Base-by-base conservation (phyloP, 1,140 invertebrate species). In the Atopsyche davidsoni region DNA sequence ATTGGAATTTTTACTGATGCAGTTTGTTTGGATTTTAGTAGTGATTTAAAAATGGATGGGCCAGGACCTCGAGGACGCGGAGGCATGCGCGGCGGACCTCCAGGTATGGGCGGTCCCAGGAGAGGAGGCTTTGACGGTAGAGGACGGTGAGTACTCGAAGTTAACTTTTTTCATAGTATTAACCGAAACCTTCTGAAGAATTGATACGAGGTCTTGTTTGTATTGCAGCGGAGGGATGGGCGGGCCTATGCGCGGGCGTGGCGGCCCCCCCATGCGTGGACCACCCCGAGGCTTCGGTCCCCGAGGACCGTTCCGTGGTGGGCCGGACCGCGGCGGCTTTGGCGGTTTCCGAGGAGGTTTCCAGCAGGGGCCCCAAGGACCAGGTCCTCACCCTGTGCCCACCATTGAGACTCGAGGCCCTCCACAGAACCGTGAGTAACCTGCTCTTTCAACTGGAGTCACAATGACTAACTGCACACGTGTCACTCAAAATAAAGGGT, bases 331-430 rank as follows among this genome's bases (percentile, higher is more conserved):
- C 2, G 67, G 62, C 0, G 65, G 68, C 21, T 66, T 64, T 22
- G 68, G 65, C n/a, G 66, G 63, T 17, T 64, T 66, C 2, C 59
- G 65, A 22, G 58, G 63, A 22, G 67, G 66, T 4, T 60, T 66
- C 6, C 63, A 64, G 2, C 65, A 63, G 3, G 67, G 67, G 9
- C 69, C 69, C 0, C 70, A 71, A 51, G 70, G 69, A 1, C 70
- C 70, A 2, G 70, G 70, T 3, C 69, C 70, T 18, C 70, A 73
- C 57, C 70, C 70, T 25, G 70, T 73, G 10, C 70, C 70, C 7
- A 73, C 70, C 1, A 72, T 73, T 49, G 70, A 73, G 58, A 66
- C 68, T 2, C 62, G 69, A 55, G 65, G 64, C 46, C 62, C 63
- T 18, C 69, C 68, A 39, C 64, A 64, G 19, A 55, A 50, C 28